phyloP scores from a whole-genome alignment of 1,140 invertebrate genomes.

The Myzus persicae region DNA sequence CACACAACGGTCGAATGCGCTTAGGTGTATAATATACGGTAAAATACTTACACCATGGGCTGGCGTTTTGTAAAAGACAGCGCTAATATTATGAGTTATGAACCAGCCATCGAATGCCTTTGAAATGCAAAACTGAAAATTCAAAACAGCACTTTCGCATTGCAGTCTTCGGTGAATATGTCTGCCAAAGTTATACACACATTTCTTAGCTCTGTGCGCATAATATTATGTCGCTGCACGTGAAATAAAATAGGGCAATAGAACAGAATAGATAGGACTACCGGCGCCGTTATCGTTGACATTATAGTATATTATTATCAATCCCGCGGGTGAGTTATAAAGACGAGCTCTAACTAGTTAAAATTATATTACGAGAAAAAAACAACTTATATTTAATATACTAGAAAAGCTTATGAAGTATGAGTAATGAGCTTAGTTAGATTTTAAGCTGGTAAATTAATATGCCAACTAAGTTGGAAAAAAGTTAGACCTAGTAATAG shows the following conservation, averaged over 20 bases:
- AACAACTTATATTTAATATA: not conserved
- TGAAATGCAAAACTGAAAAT: not conserved
- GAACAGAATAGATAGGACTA: not conserved
- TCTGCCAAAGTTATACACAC: not conserved
- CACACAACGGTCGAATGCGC: not conserved
- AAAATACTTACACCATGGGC: not conserved
- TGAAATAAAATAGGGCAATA: not conserved
- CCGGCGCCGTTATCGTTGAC: not conserved
- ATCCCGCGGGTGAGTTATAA: not conserved
- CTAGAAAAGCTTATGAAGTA: not conserved
- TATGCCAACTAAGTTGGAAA: not conserved
- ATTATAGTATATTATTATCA: not conserved
- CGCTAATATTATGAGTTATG: conserved; percentile 10
- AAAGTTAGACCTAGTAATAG: too few relatives aligned
- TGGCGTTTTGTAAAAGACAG: not conserved
- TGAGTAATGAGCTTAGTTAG: not conserved
- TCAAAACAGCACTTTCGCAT: not conserved
- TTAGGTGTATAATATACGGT: not conserved
- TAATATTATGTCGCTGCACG: not conserved
- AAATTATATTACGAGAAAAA: not conserved
- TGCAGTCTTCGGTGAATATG: not conserved
- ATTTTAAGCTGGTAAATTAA: not conserved
- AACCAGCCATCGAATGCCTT: not conserved
- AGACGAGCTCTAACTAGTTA: not conserved
- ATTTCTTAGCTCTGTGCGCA: not conserved